Base-by-base conservation (phyloP, 2,797 vertebrate species). In the Chrosomus eos region DNA sequence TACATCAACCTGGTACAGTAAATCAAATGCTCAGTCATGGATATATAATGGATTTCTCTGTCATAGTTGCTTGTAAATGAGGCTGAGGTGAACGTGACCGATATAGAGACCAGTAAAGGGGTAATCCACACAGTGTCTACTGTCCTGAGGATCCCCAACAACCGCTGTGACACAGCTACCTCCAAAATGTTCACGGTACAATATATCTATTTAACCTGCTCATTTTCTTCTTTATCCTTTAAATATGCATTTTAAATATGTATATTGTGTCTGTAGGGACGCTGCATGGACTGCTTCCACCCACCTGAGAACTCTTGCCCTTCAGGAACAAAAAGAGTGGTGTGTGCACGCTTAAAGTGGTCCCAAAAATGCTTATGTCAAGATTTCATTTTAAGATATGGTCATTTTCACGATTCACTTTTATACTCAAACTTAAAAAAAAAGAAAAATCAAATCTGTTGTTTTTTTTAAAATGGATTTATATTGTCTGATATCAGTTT, bases 71-170 rank as follows among this genome's bases (percentile, higher is more conserved):
- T 94, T 38, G 90, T 99, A 77, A 99, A 99, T 4, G 93, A 96
- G 0, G 97, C 94, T 2, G 95, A 91, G 36, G 67, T 99, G 53
- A 97, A 92, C 89, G 92, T 95, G 0, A 94, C 95, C 55, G 96
- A 98, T 74, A 88, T 96, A 62, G 92, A 95, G 88, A 96, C 95
- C 1, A 94, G 94, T 88, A 96, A 95, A 73, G 98, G 98, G 53
- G 96, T 99, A 89, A 95, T 99, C 76, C 97, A 99, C 8, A 94
- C 95, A 0, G 78, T 99, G 87, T 93, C 92, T 2, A 94, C 95
- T 3, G 97, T 99, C 45, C 92, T 99, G 78, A 93, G 93, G 88
- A 95, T 98, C 88, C 94, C 93, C 91, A 96, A 93, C 90, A 99
- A 99, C 67, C 96, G 97, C 92, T 99, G 98, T 43, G 97, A 99